Evolutionary conservation across 1,140 invertebrate species (phyloP).

Genomic region (Vollenhovia emeryi): DNA sequence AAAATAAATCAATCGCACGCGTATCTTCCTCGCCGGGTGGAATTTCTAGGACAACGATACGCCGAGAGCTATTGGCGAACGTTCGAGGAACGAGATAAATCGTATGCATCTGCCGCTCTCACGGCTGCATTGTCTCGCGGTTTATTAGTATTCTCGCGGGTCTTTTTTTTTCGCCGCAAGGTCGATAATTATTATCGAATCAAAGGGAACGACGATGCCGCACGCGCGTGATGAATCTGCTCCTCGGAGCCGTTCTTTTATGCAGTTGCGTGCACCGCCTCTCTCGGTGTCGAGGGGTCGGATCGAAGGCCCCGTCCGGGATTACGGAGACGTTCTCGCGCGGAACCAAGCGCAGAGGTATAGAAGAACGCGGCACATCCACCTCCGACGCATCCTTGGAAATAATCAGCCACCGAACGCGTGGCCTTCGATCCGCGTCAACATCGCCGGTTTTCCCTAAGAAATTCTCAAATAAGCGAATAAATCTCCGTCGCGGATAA

Average conservation of each 20-base stretch:
- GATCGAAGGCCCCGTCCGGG: constrained; percentile 38
- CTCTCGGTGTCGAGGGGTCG: constrained; percentile 65
- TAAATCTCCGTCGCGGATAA: constrained; percentile 8
- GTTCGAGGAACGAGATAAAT: constrained; percentile 26
- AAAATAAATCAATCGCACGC: background rate
- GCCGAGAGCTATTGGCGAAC: constrained; percentile 42
- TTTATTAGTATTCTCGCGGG: background rate
- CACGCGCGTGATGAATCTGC: constrained; percentile 11
- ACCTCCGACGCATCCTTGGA: constrained; percentile 67
- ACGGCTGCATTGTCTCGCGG: constrained; percentile 49
- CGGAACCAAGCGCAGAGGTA: constrained; percentile 52
- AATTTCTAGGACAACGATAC: constrained; percentile 3
- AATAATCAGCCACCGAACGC: constrained; percentile 59
- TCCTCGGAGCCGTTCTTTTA: constrained; percentile 18
- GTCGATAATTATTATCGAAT: constrained; percentile 70
- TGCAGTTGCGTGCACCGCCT: constrained; percentile 23
- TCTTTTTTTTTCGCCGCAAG: constrained; percentile 35
- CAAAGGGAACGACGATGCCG: constrained; percentile 55
- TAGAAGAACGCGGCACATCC: constrained; percentile 39
- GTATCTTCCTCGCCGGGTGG: background rate
- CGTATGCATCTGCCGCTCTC: background rate
- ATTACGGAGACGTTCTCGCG: constrained; percentile 60
- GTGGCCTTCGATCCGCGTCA: constrained; percentile 59
- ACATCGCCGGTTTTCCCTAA: constrained; percentile 50
- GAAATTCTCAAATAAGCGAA: constrained; percentile 28